Evolutionary conservation across 2,113 vertebrate species (phyloP).

Genomic region (Nesoenas mayeri): DNA sequence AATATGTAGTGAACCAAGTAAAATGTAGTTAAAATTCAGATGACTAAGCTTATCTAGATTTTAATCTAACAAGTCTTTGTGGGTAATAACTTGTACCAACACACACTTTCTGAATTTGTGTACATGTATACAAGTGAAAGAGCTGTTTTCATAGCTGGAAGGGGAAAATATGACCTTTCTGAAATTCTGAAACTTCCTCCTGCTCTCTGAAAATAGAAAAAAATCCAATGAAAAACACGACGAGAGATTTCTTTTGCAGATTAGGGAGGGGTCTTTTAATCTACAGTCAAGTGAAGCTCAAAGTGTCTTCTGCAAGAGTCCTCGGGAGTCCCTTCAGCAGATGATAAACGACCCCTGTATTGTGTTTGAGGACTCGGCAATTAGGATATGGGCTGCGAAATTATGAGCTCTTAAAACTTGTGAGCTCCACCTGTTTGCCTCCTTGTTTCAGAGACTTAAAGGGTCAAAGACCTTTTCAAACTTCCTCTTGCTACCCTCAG

Average conservation of each 20-base stretch:
- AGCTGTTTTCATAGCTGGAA: background rate
- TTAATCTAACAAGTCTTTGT: background rate
- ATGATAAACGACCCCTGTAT: background rate
- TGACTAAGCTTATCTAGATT: background rate
- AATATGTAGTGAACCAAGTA: background rate
- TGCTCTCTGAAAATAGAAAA: background rate
- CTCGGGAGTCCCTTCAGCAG: background rate
- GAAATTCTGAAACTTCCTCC: conserved; percentile 8
- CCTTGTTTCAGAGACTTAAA: background rate
- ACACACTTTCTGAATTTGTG: background rate
- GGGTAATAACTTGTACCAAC: background rate
- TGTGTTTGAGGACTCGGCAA: background rate
- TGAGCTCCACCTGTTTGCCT: background rate
- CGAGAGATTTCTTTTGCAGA: background rate
- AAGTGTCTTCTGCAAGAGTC: background rate
- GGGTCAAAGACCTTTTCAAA: background rate
- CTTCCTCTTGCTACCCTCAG: background rate
- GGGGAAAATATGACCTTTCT: conserved; percentile 27
- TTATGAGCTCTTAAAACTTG: background rate
- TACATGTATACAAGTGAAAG: background rate
- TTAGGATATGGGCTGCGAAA: background rate
- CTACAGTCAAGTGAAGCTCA: background rate
- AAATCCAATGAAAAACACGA: background rate
- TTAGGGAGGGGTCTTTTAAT: background rate
- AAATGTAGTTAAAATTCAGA: background rate